A percentile compares a stretch with the other conserved stretches of the same genome.
Evolutionary conservation across 2,888 invertebrate species (phyloP).

Genomic region (Lissocephala sabroskyi): DNA sequence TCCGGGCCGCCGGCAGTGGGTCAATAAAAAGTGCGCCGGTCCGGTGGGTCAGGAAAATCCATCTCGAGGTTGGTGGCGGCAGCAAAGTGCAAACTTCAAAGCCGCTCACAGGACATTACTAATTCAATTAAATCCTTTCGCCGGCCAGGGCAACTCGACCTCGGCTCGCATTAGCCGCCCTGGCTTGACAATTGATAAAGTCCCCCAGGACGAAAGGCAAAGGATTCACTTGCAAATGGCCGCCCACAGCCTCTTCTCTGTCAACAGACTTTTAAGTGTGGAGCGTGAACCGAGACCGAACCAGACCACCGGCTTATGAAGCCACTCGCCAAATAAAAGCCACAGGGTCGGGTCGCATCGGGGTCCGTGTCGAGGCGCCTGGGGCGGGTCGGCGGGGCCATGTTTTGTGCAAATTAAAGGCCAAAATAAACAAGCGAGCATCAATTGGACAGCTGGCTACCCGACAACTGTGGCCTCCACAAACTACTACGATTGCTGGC

Average conservation of each 20-base stretch:
- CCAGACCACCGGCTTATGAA: too few relatives aligned
- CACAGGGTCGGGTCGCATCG: slow-evolving; percentile 19
- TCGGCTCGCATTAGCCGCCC: neutral
- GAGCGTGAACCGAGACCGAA: too few relatives aligned
- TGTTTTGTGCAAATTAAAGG: slow-evolving; percentile 36
- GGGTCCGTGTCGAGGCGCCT: neutral
- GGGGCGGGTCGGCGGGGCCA: slow-evolving; percentile 16
- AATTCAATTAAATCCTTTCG: slow-evolving; percentile 55
- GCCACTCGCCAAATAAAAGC: slow-evolving; percentile 26
- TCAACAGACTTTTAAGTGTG: slow-evolving; percentile 18
- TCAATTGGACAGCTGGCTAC: neutral
- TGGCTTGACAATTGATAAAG: slow-evolving; percentile 21
- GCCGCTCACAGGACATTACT: slow-evolving; percentile 48
- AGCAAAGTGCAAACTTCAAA: slow-evolving; percentile 55
- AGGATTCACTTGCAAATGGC: slow-evolving; percentile 20
- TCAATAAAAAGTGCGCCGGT: slow-evolving; percentile 24
- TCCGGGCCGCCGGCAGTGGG: slow-evolving; percentile 23
- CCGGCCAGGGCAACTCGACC: slow-evolving; percentile 7
- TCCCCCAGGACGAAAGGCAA: slow-evolving; percentile 29
- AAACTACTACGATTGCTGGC: too few relatives aligned
- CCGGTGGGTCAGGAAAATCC: neutral
- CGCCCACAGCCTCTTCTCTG: too few relatives aligned
- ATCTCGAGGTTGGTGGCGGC: slow-evolving; percentile 11
- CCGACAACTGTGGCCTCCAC: neutral
- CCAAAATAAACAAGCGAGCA: slow-evolving; percentile 22